Evolutionary conservation across 1,140 invertebrate genomes (phyloP), one percentile per base, ranked within the genome.

Genomic region (Drosophila arawakana): DNA sequence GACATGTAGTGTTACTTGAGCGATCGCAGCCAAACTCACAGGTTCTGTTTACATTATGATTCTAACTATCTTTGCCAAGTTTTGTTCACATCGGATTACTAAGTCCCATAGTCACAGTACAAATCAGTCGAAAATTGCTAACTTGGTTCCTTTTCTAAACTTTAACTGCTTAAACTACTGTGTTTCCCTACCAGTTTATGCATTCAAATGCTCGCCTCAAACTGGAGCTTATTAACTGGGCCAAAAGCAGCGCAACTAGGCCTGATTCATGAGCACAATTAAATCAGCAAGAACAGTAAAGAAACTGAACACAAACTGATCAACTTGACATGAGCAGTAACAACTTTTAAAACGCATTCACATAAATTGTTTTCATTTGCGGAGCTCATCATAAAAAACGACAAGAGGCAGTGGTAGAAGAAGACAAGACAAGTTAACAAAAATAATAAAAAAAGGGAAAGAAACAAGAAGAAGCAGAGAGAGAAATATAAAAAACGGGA

Each of bases 321-420:
- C 50, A 30, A 41, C 25, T 70, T 49, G 54, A 59, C 43, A 60
- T 68, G 47, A 57, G 47, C 49, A 72, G 35, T 46, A 52, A 59
- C 37, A 59, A 39, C 44, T 35, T 30, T 30, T 34, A 25, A n/a
- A 61, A 76, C 49, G 62, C 76, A 82, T 67, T 73, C 82, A 82
- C 82, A 86, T 86, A 88, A 86, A 86, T 86, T 88, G 68, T 62
- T 71, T 68, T 71, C 76, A 70, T 74, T 74, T 74, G 72, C 47
- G 10, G 43, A 37, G 72, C 52, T 77, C 69, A 75, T 71, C 82
- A 66, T 44, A 62, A 69, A 82, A 76, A 68, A 43, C 41, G n/a
- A 43, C 58, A 68, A 25, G 25, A 67, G 50, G 61, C 1, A 21
- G 18, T 2, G 18, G 18, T 2, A 41, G 13, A 13, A 69, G 44